Evolutionary conservation across 37 sponge, comb jelly and placozoan species (phyloP).

Genomic region (Trichoplax adhaerens): DNA sequence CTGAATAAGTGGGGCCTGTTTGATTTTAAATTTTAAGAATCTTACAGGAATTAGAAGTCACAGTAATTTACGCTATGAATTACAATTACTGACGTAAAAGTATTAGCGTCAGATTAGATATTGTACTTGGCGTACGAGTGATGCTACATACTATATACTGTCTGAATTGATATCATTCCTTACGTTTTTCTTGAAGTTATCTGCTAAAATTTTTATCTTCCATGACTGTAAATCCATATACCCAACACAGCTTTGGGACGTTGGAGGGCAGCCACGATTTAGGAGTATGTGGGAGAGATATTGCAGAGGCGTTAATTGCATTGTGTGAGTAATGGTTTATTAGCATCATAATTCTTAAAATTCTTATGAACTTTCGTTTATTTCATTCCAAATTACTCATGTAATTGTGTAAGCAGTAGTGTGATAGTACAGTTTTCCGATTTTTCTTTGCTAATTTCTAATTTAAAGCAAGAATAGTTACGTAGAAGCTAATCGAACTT

Average conservation of each 20-base stretch:
- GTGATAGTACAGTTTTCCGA: neutral
- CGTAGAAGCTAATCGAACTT: neutral
- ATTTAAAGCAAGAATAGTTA: neutral
- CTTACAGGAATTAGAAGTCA: no score
- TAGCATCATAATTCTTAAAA: no score
- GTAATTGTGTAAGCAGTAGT: constrained; percentile 7
- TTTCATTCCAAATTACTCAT: constrained; percentile 2
- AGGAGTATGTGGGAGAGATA: constrained; percentile 99
- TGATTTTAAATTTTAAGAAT: no score
- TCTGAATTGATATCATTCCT: neutral
- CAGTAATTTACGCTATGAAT: no score
- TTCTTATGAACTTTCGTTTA: neutral
- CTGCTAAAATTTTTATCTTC: neutral
- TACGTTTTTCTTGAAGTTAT: neutral
- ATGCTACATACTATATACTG: neutral
- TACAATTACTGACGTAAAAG: no score
- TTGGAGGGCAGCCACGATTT: constrained; percentile 97
- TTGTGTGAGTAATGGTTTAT: constrained; percentile 47
- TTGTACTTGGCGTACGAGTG: no score
- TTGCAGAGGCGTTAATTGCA: constrained; percentile 94
- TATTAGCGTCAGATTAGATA: no score
- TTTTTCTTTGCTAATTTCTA: neutral
- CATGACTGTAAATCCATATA: neutral
- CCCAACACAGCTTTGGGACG: constrained; percentile 82
- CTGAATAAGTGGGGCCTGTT: no score